A percentile compares a stretch with the other conserved stretches of the same genome.
Conservation (phyloP, 1,140 invertebrate genomes). For the Lepidurus packardi region DNA sequence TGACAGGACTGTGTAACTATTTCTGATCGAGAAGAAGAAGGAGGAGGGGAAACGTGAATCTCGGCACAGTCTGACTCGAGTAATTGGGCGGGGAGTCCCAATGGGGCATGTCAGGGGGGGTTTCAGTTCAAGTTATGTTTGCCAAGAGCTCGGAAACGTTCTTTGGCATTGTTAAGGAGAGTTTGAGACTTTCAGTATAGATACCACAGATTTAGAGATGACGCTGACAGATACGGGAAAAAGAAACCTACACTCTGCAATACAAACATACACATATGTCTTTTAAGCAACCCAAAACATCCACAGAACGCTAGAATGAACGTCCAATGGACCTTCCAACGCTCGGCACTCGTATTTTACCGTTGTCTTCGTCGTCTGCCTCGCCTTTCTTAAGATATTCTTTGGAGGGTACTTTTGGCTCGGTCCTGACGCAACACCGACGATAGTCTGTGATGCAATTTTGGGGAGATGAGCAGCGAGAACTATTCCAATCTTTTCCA, state of each 20-base stretch:
- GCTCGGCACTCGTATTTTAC: no score
- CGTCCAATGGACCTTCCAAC: background rate
- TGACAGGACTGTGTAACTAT: background rate
- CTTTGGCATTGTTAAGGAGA: background rate
- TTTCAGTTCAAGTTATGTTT: background rate
- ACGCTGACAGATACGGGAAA: conserved; percentile 10
- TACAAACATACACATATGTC: background rate
- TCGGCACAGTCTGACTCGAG: conserved; percentile 49
- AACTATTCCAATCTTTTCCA: no score
- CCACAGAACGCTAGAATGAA: conserved; percentile 7
- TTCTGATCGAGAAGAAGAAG: background rate
- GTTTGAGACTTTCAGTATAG: no score
- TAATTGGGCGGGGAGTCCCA: conserved; percentile 49
- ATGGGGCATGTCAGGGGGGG: background rate
- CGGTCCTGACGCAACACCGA: no score
- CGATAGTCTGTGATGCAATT: no score
- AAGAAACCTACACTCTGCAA: background rate
- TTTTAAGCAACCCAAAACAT: background rate
- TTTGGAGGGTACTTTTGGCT: no score
- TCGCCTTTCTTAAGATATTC: no score
- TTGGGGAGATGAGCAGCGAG: no score
- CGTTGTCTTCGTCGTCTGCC: no score
- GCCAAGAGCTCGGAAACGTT: background rate
- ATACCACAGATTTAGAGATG: background rate
- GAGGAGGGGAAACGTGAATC: background rate